Evolutionary conservation across 2,797 vertebrate genomes (phyloP).

Genomic region (Danio tinwini): DNA sequence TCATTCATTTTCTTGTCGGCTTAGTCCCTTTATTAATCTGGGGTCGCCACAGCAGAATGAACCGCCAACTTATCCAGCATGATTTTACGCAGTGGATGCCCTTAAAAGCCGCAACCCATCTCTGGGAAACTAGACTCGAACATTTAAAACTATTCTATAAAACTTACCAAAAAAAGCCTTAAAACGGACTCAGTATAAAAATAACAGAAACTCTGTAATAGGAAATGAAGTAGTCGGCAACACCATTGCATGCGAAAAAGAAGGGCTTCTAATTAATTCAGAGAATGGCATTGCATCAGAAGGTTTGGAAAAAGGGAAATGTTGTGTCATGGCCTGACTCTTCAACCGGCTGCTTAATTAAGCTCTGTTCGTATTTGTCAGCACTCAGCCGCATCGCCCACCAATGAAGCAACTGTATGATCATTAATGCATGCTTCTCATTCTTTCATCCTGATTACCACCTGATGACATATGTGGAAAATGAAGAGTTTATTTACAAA

Average conservation of each 20-base stretch:
- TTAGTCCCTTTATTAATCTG: no score
- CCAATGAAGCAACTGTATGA: conserved; percentile 18
- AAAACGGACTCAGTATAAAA: background rate
- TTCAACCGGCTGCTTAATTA: conserved; percentile 52
- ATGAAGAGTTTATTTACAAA: conserved; percentile 6
- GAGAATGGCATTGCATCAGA: conserved; percentile 8
- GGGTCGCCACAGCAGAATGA: no score
- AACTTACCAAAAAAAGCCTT: background rate
- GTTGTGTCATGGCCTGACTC: conserved; percentile 45
- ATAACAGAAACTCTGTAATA: background rate
- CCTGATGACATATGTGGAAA: background rate
- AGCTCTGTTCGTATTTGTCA: conserved; percentile 32
- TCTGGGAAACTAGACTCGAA: background rate
- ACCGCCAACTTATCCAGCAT: no score
- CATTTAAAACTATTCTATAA: background rate
- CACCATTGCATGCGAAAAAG: background rate
- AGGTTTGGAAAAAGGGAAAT: conserved; percentile 48
- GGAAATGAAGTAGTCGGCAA: background rate
- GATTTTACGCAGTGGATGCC: no score
- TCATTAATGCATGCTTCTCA: conserved; percentile 36
- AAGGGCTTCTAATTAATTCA: conserved; percentile 40
- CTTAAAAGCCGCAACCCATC: no score
- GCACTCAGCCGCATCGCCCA: conserved; percentile 19
- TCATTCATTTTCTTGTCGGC: no score
- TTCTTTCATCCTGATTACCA: conserved; percentile 16